Evolutionary conservation across 2,797 vertebrate species (phyloP), one percentile per base, ranked within the genome.

Genomic region (Malacoraja senta): DNA sequence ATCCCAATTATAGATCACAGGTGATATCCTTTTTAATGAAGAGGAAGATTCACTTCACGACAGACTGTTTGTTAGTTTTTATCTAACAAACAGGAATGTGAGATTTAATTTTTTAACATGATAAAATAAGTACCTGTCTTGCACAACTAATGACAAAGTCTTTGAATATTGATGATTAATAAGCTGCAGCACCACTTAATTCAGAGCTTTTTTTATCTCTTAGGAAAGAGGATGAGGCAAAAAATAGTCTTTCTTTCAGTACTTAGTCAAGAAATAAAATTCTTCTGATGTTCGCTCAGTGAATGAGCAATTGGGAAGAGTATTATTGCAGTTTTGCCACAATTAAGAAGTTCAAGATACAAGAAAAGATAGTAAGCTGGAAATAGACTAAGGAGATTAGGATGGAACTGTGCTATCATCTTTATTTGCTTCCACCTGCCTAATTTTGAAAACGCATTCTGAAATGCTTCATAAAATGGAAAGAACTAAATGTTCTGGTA

Each of bases 151-250:
- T 86, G 58, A 63, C 29, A 63, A 86, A 65, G 12, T 86, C 29
- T 63, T 65, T 86, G 83, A 86, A 63, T 63, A 88, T 88, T 88
- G 83, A 19, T 88, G 83, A 88, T 88, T 88, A 65, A 65, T 88
- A 88, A 88, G 83, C 83, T 65, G 83, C 15, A 65, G 61, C 63
- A 65, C 58, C 8, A 32, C 58, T 88, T 88, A 32, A 88, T 88
- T 88, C 83, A 88, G n/a, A 32, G 83, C 13, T 61, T 32, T 4
- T 4, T 61, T 4, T 61, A 35, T 65, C 35, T 32, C n/a, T 21
- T 7, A 21, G 81, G n/a, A 21, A n/a, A 65, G 84, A 88, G 84
- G 61, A 68, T 88, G 61, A 63, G 13, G 84, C 84, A 65, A 88
- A 21, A 88, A 32, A 88, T 65, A 86, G 83, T 29, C 61, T 15